A percentile compares a stretch with the other conserved stretches of the same genome.
Conservation (phyloP, 1,140 invertebrate genomes). For the Apolygus lucorum region DNA sequence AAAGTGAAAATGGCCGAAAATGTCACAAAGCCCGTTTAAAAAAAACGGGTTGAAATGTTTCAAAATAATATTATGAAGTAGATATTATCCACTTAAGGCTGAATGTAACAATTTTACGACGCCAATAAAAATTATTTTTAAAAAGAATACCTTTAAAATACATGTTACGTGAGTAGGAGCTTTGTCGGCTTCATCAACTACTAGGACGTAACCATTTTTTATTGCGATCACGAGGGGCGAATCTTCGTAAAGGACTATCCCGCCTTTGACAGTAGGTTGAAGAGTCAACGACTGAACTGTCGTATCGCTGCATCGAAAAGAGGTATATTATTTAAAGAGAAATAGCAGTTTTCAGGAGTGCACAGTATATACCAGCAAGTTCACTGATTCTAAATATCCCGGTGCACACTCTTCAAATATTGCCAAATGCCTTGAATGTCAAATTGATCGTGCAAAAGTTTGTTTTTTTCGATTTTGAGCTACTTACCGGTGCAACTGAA, state of each 20-base stretch:
- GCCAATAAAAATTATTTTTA: too few relatives aligned
- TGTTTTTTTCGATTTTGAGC: not conserved
- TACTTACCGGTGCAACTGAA: slow-evolving; percentile 73
- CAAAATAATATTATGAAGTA: too few relatives aligned
- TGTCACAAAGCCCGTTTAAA: too few relatives aligned
- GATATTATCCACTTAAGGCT: too few relatives aligned
- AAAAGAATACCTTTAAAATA: slow-evolving; percentile 83
- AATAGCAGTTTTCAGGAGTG: not conserved
- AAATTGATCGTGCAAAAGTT: too few relatives aligned
- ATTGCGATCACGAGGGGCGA: slow-evolving; percentile 88
- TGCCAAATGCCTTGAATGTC: too few relatives aligned
- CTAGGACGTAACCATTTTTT: slow-evolving; percentile 76
- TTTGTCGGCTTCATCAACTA: slow-evolving; percentile 95
- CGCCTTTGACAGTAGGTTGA: slow-evolving; percentile 81
- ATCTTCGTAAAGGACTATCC: slow-evolving; percentile 85
- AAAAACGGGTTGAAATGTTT: too few relatives aligned
- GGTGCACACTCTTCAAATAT: too few relatives aligned
- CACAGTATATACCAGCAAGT: not conserved
- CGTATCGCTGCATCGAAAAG: slow-evolving; percentile 59
- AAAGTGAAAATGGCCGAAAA: too few relatives aligned
- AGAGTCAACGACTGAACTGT: slow-evolving; percentile 91
- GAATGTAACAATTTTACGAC: too few relatives aligned
- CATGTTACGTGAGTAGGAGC: slow-evolving; percentile 93
- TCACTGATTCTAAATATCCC: too few relatives aligned
- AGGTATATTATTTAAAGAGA: not conserved